Percentiles rank a stretch among this genome's conserved stretches.
These are phyloP conservation scores for Xyrauchen texanus DNA, from an alignment of 2,113 vertebrate genomes.

Conservation along the genomic window DNA sequence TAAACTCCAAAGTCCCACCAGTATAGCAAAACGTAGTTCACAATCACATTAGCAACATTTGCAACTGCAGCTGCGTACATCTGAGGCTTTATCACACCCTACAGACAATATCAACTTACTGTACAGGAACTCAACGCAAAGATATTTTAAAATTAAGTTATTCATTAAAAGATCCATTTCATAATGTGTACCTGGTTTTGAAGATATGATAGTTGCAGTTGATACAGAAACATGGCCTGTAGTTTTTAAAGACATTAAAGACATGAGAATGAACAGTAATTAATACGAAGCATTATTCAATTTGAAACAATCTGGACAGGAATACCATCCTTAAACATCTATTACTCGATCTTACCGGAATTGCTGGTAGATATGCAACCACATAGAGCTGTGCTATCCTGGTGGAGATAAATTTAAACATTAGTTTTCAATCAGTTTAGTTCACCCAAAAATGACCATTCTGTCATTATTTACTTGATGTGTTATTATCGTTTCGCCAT, in stretches of 20 bases:
- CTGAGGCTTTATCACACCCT: conserved; percentile 88
- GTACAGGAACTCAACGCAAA: background rate
- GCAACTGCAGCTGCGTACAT: conserved; percentile 76
- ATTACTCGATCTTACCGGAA: conserved; percentile 82
- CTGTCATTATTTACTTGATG: no score
- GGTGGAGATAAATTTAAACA: conserved; percentile 39
- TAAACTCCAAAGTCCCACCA: conserved; percentile 83
- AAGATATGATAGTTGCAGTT: conserved; percentile 84
- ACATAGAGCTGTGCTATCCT: conserved; percentile 92
- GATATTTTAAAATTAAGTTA: background rate
- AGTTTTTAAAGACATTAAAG: background rate
- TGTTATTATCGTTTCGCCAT: no score
- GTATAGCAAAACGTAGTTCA: conserved; percentile 82
- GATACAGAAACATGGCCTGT: conserved; percentile 83
- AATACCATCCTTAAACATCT: conserved; percentile 3
- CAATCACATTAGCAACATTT: conserved; percentile 81
- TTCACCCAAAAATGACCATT: no score
- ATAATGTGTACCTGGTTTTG: conserved; percentile 83
- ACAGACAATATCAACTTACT: conserved; percentile 7
- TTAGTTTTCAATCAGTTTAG: background rate
- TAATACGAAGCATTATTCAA: background rate
- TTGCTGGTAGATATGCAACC: conserved; percentile 84
- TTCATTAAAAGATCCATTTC: background rate
- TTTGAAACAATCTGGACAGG: background rate
- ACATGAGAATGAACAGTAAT: background rate